A percentile compares a stretch with the other conserved stretches of the same genome.
Conservation (phyloP, 2,113 vertebrate species). For the Neogale vison region DNA sequence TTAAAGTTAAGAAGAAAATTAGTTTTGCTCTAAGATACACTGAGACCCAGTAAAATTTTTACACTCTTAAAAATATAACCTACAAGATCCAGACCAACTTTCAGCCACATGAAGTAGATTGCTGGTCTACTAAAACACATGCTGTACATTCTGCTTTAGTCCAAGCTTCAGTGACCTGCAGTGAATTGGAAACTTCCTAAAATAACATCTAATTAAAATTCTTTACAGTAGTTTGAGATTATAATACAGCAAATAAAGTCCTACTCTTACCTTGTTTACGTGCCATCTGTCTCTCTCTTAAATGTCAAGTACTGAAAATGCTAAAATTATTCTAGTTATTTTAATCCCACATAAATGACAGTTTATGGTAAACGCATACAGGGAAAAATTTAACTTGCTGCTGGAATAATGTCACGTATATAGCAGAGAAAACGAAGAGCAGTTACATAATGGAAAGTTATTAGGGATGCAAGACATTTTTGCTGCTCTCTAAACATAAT, state of each 20-base stretch:
- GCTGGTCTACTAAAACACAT: conserved; percentile 47
- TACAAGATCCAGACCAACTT: neutral
- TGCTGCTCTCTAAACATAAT: neutral
- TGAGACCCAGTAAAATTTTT: neutral
- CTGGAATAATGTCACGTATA: neutral
- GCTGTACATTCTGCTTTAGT: neutral
- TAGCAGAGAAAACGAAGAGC: neutral
- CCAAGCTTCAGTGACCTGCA: neutral
- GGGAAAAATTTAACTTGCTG: neutral
- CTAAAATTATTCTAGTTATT: conserved; percentile 49
- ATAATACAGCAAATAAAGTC: conserved; percentile 39
- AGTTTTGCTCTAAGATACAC: neutral
- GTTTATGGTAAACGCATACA: neutral
- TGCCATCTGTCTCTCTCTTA: conserved; percentile 38
- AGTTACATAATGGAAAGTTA: conserved; percentile 20
- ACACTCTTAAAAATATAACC: conserved; percentile 9
- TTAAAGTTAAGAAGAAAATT: conserved; percentile 27
- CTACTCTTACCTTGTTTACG: conserved; percentile 39
- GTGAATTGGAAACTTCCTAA: conserved; percentile 56
- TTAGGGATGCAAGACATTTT: neutral
- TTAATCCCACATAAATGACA: conserved; percentile 44
- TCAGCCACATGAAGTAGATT: neutral
- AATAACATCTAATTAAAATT: conserved; percentile 67
- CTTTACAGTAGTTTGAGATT: conserved; percentile 33
- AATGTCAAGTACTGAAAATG: conserved; percentile 56